Evolutionary conservation across 92 coral and sea anemone species (phyloP), one percentile per base, ranked within the genome.

Genomic region (Palythoa caribaeorum): DNA sequence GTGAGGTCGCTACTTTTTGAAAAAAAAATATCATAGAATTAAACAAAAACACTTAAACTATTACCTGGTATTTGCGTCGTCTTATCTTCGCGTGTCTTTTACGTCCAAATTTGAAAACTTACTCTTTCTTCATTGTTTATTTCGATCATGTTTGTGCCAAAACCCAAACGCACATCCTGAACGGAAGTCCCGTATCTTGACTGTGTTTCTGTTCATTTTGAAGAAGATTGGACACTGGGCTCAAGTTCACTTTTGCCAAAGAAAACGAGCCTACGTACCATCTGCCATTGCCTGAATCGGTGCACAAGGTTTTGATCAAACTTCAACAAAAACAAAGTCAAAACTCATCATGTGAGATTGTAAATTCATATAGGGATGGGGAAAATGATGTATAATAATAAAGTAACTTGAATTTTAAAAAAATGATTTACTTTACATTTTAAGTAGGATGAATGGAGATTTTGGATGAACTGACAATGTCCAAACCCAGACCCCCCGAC

Each of bases 241-340:
- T 71, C 75, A 9, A 71, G 75, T 44, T 17, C 75, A 71, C 75
- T 71, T 71, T 71, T 28, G 17, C 75, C 11, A 71, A 71, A 71
- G 9, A 36, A 71, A 71, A 37, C 19, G 75, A 35, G 16, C 9
- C 60, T 54, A 12, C 6, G 47, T 40, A 40, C 47, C 47, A 40
- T 40, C 47, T 5, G 47, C 47, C 6, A 40, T 40, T 40, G 60
- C 0, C 60, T 54, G 10, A 54, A 54, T 54, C 6, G 60, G 10
- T 54, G 12, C 60, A 12, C 60, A 8, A 54, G 0, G 60, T 54
- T 54, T 6, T 54, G 60, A 9, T 4, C 12, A 54, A 54, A 54
- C 60, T 54, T 54, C 60, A 12, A 54, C 10, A 4, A 54, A 54
- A 54, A 54, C 16, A 54, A 8, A 54, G 60, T 54, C 60, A 54